phyloP scores from a whole-genome alignment of 2,113 vertebrate genomes.

The Cardinalis cardinalis region DNA sequence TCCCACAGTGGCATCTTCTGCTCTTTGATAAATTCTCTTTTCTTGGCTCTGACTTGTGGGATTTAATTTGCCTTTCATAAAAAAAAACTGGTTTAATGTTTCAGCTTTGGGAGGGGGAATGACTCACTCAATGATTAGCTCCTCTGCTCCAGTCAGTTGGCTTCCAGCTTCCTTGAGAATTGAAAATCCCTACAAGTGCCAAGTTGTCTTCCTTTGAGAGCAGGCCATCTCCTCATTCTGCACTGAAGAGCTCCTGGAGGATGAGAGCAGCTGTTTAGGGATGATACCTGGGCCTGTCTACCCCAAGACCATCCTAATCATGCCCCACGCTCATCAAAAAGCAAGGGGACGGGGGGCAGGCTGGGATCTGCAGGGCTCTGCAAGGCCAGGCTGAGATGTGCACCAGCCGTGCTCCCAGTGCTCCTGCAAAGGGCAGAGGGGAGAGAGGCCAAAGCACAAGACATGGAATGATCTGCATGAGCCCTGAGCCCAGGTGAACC shows the following conservation, averaged over 20 bases:
- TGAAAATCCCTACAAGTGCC: neutral
- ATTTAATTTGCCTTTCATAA: slow-evolving; percentile 43
- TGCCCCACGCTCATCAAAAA: neutral
- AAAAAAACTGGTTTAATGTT: neutral
- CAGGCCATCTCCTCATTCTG: neutral
- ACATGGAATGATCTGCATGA: neutral
- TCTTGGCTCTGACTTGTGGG: slow-evolving; percentile 1
- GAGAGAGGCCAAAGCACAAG: neutral
- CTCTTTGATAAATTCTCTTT: slow-evolving; percentile 1
- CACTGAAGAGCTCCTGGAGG: neutral
- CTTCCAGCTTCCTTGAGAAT: neutral
- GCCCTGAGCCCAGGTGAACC: neutral
- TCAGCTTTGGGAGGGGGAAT: neutral
- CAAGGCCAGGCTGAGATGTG: neutral
- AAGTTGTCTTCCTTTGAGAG: neutral
- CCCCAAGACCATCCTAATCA: neutral
- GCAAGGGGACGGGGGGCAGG: neutral
- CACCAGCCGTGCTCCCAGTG: accelerated
- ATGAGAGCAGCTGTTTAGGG: accelerated
- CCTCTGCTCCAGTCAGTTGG: neutral
- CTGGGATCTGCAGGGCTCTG: neutral
- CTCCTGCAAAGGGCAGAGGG: neutral
- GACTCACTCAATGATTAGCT: slow-evolving; percentile 1
- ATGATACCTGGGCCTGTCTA: neutral
- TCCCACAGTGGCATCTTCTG: neutral